Percentiles rank a stretch among this genome's conserved stretches.
These are phyloP conservation scores for Mormoops blainvillei DNA, from an alignment of 2,113 vertebrate genomes.

Conservation along the genomic window DNA sequence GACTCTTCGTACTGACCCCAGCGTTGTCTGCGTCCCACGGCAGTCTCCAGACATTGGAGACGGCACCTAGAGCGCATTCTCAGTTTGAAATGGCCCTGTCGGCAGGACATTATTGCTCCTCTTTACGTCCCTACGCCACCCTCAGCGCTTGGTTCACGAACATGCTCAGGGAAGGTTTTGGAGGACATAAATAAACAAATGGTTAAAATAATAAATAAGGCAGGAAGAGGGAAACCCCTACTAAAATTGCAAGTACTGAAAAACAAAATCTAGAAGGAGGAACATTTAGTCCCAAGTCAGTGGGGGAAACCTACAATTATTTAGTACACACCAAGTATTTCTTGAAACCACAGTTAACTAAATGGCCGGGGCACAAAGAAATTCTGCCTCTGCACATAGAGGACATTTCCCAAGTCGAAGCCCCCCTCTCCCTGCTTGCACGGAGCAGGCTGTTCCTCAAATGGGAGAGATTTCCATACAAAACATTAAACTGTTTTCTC, in stretches of 20 bases:
- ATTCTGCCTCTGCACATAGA: not conserved
- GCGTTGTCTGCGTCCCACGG: not conserved
- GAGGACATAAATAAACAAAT: not conserved
- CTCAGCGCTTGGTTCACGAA: not conserved
- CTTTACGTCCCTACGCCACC: not conserved
- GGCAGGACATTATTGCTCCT: not conserved
- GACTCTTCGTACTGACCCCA: not conserved
- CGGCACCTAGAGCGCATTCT: not conserved
- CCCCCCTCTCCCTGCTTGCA: not conserved
- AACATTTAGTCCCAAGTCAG: conserved; percentile 52
- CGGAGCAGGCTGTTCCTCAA: not conserved
- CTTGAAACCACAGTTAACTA: conserved; percentile 39
- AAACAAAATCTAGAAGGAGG: not conserved
- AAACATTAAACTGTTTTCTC: not conserved
- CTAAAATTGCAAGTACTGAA: not conserved
- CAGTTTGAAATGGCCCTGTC: not conserved
- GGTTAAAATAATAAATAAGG: not conserved
- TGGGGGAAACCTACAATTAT: conserved; percentile 51
- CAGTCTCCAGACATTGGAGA: not conserved
- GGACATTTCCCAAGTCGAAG: not conserved
- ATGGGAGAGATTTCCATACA: not conserved
- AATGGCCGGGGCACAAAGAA: not conserved
- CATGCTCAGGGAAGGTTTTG: not conserved
- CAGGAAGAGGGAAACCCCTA: conserved; percentile 27
- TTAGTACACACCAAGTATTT: not conserved